phyloP scores from a whole-genome alignment of 2,113 vertebrate species.

The Macroglossus sobrinus region DNA sequence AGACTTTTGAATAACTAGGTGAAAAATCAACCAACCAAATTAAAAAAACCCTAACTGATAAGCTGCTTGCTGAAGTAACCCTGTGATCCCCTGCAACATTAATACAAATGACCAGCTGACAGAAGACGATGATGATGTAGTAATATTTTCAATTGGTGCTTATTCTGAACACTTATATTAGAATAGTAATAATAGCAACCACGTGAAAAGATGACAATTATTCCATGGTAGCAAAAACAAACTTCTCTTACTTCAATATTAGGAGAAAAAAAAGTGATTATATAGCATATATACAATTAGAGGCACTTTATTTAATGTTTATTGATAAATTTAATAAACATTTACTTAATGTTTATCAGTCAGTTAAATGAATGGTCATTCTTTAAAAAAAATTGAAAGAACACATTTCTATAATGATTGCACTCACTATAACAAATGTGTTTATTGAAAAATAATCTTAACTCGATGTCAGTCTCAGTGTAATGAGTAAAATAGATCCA shows the following conservation, averaged over 20 bases:
- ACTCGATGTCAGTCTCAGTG: not conserved
- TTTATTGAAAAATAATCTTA: not conserved
- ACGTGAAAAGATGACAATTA: constrained; percentile 17
- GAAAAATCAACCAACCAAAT: not conserved
- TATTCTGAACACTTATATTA: constrained; percentile 1
- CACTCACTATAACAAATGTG: not conserved
- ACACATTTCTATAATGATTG: not conserved
- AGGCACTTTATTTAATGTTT: not conserved
- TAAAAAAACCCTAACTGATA: constrained; percentile 8
- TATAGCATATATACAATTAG: not conserved
- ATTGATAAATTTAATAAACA: not conserved
- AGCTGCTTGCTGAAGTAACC: constrained; percentile 34
- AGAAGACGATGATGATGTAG: constrained; percentile 16
- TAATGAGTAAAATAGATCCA: not conserved
- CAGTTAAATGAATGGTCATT: not conserved
- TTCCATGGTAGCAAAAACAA: not conserved
- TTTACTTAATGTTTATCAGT: too few relatives aligned
- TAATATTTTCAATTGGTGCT: constrained; percentile 53
- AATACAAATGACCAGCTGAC: constrained; percentile 20
- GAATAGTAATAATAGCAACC: constrained; percentile 19
- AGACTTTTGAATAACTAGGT: not conserved
- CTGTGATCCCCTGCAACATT: not conserved
- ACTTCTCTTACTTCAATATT: not conserved
- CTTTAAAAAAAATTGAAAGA: not conserved
- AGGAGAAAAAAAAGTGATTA: constrained; percentile 11